Evolutionary conservation across 2,888 invertebrate genomes (phyloP).

Genomic region (Leistus spinibarbis): DNA sequence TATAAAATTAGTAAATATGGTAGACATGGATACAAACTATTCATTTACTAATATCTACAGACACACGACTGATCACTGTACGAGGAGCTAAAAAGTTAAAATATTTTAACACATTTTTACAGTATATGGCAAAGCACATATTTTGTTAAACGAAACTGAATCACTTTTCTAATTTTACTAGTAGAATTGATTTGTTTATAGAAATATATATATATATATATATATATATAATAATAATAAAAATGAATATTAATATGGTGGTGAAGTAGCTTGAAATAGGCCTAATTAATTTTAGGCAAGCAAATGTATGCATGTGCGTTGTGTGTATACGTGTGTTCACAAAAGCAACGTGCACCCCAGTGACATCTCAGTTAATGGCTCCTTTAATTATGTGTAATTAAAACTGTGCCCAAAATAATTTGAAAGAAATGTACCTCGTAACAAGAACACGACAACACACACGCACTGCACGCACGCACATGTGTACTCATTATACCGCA

Average conservation of each 20-base stretch:
- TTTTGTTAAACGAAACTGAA: no score
- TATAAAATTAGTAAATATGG: no score
- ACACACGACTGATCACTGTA: no score
- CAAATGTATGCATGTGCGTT: background rate
- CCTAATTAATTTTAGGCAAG: slow-evolving; percentile 19
- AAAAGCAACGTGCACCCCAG: background rate
- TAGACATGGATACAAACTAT: no score
- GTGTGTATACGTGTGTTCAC: background rate
- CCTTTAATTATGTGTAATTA: slow-evolving; percentile 36
- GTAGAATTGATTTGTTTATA: no score
- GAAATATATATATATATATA: no score
- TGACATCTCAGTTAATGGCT: slow-evolving; percentile 38
- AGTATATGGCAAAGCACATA: no score
- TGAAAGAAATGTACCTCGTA: slow-evolving; percentile 34
- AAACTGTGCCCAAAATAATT: slow-evolving; percentile 34
- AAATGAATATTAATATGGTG: background rate
- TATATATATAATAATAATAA: background rate
- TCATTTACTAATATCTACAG: no score
- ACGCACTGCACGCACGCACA: background rate
- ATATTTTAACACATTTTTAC: no score
- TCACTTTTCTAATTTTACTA: no score
- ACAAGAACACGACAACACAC: background rate
- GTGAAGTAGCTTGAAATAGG: slow-evolving; percentile 7
- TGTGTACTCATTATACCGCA: slow-evolving; percentile 4
- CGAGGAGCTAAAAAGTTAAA: no score